phyloP scores from a whole-genome alignment of 2,113 vertebrate species.

The Clarias magur region DNA sequence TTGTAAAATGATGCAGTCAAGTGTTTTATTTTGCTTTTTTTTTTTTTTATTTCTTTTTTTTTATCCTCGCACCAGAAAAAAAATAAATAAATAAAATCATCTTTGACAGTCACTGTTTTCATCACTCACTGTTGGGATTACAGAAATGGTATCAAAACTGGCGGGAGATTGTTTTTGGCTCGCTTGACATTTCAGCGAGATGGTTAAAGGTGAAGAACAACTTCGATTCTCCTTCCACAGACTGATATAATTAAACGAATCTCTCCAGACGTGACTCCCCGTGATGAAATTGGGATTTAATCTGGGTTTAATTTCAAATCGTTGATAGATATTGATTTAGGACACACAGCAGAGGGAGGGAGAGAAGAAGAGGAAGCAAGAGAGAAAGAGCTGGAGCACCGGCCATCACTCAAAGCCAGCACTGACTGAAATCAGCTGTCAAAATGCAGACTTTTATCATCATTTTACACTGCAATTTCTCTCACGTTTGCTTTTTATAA shows the following conservation, averaged over 20 bases:
- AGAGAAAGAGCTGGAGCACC: constrained; percentile 21
- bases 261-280: constrained; percentile 59
- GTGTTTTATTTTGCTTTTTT: neutral
- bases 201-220: constrained; percentile 85
- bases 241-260: constrained; percentile 74
- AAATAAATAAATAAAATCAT: constrained; percentile 1
- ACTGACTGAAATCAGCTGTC: constrained; percentile 58
- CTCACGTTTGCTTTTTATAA: constrained; percentile 54
- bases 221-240: constrained; percentile 77
- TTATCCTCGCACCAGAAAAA: neutral
- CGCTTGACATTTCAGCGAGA: constrained; percentile 69
- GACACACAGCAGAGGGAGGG: constrained; percentile 75
- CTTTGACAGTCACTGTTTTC: constrained; percentile 22
- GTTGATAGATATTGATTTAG: constrained; percentile 90
- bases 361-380: constrained; percentile 11
- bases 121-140: constrained; percentile 20
- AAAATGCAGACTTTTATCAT: constrained; percentile 55
- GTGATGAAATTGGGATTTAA: constrained; percentile 71
- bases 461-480: constrained; percentile 61
- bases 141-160: constrained; percentile 35
- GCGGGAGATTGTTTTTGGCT: constrained; percentile 56
- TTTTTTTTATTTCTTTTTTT: neutral
- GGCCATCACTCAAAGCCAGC: constrained; percentile 51
- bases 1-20: constrained; percentile 8
- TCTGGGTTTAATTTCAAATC: constrained; percentile 86